These are phyloP conservation scores for Leptarthrus brevirostris DNA, from an alignment of 2,888 invertebrate species.

Conservation along the genomic window DNA sequence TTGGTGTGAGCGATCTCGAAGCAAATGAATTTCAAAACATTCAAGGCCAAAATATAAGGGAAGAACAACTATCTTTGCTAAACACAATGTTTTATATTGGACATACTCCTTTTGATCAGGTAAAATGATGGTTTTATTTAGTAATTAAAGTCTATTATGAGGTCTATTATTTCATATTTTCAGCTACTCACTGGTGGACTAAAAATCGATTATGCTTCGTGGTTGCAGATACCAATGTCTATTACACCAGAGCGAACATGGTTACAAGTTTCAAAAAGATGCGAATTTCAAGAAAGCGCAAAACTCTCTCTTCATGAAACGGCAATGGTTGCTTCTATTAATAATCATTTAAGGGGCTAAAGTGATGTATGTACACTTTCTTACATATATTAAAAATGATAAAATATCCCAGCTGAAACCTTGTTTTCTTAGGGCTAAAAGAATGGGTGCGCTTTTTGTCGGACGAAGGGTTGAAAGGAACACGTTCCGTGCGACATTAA, in stretches of 20 bases:
- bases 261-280: conserved; percentile 67
- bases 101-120: conserved; percentile 80
- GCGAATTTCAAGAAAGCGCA: conserved; percentile 67
- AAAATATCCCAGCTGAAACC: too few relatives aligned
- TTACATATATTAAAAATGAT: too few relatives aligned
- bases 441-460: too few relatives aligned
- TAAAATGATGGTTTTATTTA: too few relatives aligned
- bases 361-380: neutral
- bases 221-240: conserved; percentile 68
- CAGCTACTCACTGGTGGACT: conserved; percentile 67
- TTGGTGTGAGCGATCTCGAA: conserved; percentile 67
- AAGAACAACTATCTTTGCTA: conserved; percentile 70
- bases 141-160: neutral
- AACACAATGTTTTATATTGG: conserved; percentile 87
- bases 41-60: conserved; percentile 64
- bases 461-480: too few relatives aligned
- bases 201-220: conserved; percentile 67
- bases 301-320: conserved; percentile 66
- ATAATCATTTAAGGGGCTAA: conserved; percentile 62
- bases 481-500: too few relatives aligned
- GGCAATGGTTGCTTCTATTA: conserved; percentile 66
- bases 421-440: too few relatives aligned
- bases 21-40: conserved; percentile 62
- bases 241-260: conserved; percentile 67
- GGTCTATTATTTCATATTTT: conserved; percentile 34